Conservation (phyloP, 2,888 invertebrate genomes). For the Anticlea derivata region DNA sequence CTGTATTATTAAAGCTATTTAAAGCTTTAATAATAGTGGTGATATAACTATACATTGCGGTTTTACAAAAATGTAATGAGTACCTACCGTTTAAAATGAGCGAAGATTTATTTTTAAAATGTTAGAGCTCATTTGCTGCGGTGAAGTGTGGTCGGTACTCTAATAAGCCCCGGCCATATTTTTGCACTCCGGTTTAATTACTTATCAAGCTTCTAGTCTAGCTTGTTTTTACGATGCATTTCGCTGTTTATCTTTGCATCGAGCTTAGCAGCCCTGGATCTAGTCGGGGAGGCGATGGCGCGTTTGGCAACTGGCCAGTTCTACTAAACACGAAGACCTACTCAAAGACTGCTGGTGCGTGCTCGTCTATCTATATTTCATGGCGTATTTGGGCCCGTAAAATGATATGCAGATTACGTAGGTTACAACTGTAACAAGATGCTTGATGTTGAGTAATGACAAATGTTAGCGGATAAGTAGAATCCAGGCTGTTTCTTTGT, state of each 20-base stretch:
- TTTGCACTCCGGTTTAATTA: slow-evolving; percentile 47
- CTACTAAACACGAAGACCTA: slow-evolving; percentile 43
- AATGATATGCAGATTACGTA: slow-evolving; percentile 2
- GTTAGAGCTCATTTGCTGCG: slow-evolving; percentile 1
- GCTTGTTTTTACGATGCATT: slow-evolving; percentile 47
- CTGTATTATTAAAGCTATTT: no score
- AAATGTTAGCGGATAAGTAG: not conserved
- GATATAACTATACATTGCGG: no score
- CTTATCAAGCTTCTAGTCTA: slow-evolving; percentile 35
- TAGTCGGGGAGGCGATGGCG: slow-evolving; percentile 44
- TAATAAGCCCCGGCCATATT: slow-evolving; percentile 28
- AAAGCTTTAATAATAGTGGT: no score
- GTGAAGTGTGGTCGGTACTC: slow-evolving; percentile 1
- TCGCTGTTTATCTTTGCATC: slow-evolving; percentile 55
- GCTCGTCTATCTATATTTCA: slow-evolving; percentile 18
- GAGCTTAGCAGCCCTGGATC: slow-evolving; percentile 46
- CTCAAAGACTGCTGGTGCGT: slow-evolving; percentile 25
- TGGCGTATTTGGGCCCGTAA: slow-evolving; percentile 7
- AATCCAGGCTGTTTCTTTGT: not conserved
- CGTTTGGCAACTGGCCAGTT: slow-evolving; percentile 55
- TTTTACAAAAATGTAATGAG: no score
- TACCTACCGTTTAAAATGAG: no score
- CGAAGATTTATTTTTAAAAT: no score
- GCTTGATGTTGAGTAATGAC: not conserved
- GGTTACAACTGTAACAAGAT: not conserved